Conservation (phyloP, 2,888 invertebrate genomes). For the Drosophila falleni region DNA sequence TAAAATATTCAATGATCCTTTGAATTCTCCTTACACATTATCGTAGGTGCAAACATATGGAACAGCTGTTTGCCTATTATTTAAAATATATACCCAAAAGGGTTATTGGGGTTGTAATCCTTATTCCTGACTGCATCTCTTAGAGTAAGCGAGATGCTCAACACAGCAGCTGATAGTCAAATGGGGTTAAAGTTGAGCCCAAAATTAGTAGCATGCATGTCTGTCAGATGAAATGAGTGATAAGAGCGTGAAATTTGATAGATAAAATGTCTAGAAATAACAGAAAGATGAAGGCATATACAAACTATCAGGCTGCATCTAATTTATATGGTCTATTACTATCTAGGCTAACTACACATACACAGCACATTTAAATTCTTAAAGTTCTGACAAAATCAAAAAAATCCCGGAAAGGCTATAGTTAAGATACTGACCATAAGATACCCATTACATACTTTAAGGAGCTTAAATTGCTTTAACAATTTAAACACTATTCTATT, state of each 20-base stretch:
- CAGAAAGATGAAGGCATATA: background rate
- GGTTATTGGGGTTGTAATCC: conserved; percentile 52
- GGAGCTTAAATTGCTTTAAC: too few relatives aligned
- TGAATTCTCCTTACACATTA: conserved; percentile 26
- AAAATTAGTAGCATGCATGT: conserved; percentile 43
- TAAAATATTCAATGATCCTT: conserved; percentile 50
- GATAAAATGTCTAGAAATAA: conserved; percentile 3
- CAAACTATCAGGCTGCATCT: background rate
- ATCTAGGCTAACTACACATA: background rate
- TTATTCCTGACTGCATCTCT: conserved; percentile 18
- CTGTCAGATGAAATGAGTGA: conserved; percentile 13
- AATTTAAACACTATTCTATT: too few relatives aligned
- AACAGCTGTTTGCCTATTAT: conserved; percentile 61
- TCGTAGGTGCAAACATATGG: conserved; percentile 32
- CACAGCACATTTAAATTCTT: background rate
- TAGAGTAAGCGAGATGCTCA: conserved; percentile 6
- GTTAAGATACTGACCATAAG: too few relatives aligned
- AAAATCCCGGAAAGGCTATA: too few relatives aligned
- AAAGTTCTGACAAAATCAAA: background rate
- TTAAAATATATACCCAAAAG: conserved; percentile 35
- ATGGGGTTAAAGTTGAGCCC: conserved; percentile 24
- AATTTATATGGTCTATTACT: too few relatives aligned
- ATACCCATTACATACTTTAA: too few relatives aligned
- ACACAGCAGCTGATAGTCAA: conserved; percentile 10
- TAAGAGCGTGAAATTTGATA: conserved; percentile 13